phyloP scores from a whole-genome alignment of 2,888 invertebrate genomes.

The Dioctria linearis region DNA sequence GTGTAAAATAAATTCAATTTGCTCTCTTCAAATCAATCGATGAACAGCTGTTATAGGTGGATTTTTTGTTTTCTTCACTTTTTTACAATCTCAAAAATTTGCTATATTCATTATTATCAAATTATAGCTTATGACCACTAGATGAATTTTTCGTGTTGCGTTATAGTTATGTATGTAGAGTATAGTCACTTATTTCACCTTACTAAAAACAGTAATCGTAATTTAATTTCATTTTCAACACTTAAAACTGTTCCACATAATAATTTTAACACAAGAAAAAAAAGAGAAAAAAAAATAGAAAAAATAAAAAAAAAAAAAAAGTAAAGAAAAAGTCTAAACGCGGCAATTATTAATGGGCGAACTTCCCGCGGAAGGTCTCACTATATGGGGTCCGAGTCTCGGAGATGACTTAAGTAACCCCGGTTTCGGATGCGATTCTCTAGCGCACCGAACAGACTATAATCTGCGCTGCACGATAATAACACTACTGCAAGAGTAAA shows the following conservation, averaged over 20 bases:
- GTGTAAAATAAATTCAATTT: conserved; percentile 1
- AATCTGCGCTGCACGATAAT: conserved; percentile 7
- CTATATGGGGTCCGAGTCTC: conserved; percentile 4
- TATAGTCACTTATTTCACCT: background rate
- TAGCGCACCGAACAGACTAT: background rate
- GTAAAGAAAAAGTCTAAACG: too few relatives aligned
- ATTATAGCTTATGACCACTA: background rate
- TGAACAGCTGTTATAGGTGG: background rate
- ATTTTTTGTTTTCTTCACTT: conserved; percentile 2
- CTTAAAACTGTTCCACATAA: conserved; percentile 34
- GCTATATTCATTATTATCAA: conserved; percentile 21
- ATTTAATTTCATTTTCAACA: conserved; percentile 45
- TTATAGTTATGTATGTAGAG: too few relatives aligned
- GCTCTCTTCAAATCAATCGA: background rate
- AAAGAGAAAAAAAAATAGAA: background rate
- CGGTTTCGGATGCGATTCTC: conserved; percentile 17
- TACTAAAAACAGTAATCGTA: conserved; percentile 4
- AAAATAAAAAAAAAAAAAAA: too few relatives aligned
- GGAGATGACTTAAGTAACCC: conserved; percentile 22
- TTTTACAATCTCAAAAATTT: background rate
- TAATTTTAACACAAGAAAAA: background rate
- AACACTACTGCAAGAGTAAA: background rate
- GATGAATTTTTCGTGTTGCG: too few relatives aligned
- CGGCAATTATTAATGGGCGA: conserved; percentile 15
- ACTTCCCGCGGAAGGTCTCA: conserved; percentile 35